Percentiles rank a stretch among this genome's conserved stretches.
Conservation (phyloP, 1,140 invertebrate species). For the Medauroidea extradentata region DNA sequence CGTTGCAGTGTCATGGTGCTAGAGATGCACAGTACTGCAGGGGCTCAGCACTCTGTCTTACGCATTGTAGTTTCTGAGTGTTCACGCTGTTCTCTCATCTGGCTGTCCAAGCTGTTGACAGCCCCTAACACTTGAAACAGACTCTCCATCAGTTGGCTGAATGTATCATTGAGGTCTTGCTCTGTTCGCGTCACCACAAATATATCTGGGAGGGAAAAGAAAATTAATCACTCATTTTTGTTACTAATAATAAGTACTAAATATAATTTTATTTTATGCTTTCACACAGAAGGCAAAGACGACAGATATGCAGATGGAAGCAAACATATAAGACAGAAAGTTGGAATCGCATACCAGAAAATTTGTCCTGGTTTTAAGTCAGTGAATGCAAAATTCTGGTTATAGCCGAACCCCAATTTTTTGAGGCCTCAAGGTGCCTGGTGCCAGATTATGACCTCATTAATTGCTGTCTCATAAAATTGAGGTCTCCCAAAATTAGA, state of each 20-base stretch:
- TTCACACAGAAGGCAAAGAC: not conserved
- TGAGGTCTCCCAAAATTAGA: too few species aligned
- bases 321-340: too few species aligned
- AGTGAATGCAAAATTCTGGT: too few species aligned
- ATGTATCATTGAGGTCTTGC: conserved; percentile 58
- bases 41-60: conserved; percentile 29
- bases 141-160: conserved; percentile 59
- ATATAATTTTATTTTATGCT: conserved; percentile 6
- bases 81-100: conserved; percentile 23
- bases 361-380: too few species aligned
- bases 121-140: conserved; percentile 59
- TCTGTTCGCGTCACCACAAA: conserved; percentile 58
- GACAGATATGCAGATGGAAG: too few species aligned
- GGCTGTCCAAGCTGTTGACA: conserved; percentile 46
- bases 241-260: conserved; percentile 2
- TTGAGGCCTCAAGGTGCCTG: too few species aligned
- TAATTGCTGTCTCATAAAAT: too few species aligned
- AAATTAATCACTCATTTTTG: conserved; percentile 9
- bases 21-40: too few species aligned
- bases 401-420: too few species aligned
- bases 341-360: too few species aligned
- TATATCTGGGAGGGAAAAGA: conserved; percentile 47
- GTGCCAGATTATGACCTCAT: too few species aligned
- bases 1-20: too few species aligned
- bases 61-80: conserved; percentile 20